These are phyloP conservation scores for Manis javanica DNA, from an alignment of 2,797 vertebrate genomes.

Conservation along the genomic window DNA sequence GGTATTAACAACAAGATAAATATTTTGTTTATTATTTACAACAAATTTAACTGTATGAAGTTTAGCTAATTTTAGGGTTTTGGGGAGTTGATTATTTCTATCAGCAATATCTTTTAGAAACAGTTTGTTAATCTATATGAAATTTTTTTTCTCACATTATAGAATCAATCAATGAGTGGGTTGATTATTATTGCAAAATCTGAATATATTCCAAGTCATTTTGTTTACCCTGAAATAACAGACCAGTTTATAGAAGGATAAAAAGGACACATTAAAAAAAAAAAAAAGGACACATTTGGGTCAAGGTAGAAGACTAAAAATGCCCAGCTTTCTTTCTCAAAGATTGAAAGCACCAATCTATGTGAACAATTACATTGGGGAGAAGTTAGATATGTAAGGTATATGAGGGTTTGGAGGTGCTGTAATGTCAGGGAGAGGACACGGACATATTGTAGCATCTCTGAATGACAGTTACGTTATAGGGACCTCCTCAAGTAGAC, in stretches of 20 bases:
- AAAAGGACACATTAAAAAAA: not conserved
- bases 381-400: not conserved
- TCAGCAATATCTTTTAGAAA: conserved; percentile 22
- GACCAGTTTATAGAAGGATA: not conserved
- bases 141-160: not conserved
- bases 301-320: not conserved
- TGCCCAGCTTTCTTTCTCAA: not conserved
- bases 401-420: not conserved
- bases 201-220: not conserved
- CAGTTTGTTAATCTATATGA: not conserved
- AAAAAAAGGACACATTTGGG: not conserved
- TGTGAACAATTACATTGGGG: not conserved
- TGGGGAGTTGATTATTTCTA: not conserved
- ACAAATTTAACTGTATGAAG: conserved; percentile 31
- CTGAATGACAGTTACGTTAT: not conserved
- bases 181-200: not conserved
- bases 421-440: not conserved
- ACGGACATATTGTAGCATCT: not conserved
- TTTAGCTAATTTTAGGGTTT: not conserved
- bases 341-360: not conserved
- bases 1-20: not conserved
- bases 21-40: not conserved
- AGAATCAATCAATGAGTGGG: not conserved
- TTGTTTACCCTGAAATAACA: not conserved
- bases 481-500: not conserved